phyloP scores from a whole-genome alignment of 2,888 invertebrate species.

The Eucriotettix oculatus region DNA sequence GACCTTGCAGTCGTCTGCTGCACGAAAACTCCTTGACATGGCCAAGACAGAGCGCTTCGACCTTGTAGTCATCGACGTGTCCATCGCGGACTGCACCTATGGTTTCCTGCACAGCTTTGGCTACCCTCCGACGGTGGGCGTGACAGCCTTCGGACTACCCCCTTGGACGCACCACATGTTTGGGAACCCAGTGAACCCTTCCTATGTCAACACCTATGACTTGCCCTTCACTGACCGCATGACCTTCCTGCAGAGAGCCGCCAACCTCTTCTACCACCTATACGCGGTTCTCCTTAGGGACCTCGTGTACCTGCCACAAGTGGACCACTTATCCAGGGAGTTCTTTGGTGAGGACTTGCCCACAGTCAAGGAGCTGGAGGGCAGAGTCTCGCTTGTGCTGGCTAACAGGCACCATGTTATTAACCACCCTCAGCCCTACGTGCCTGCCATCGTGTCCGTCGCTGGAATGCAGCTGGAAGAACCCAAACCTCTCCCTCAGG shows the following conservation, averaged over 20 bases:
- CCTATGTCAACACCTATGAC: conserved; percentile 6
- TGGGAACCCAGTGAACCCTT: conserved; percentile 8
- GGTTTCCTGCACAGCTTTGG: conserved; percentile 6
- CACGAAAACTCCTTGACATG: conserved; percentile 1
- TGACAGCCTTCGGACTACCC: conserved; percentile 7
- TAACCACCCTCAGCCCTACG: conserved; percentile 22
- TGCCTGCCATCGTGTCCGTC: conserved; percentile 25
- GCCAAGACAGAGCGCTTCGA: conserved; percentile 5
- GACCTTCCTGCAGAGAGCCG: conserved; percentile 9
- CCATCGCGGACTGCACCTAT: conserved; percentile 3
- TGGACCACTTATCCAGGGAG: conserved; percentile 6
- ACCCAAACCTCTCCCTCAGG: conserved; percentile 25
- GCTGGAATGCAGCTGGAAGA: conserved; percentile 26
- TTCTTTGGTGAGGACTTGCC: conserved; percentile 15
- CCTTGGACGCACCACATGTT: conserved; percentile 1
- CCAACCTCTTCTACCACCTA: conserved; percentile 6
- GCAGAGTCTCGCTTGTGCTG: conserved; percentile 26
- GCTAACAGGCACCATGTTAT: conserved; percentile 23
- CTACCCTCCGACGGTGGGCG: conserved; percentile 8
- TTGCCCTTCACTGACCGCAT: conserved; percentile 6
- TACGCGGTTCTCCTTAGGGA: not conserved
- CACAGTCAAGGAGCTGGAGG: conserved; percentile 27
- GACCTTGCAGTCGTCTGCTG: conserved; percentile 1
- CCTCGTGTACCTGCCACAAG: not conserved
- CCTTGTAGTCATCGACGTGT: conserved; percentile 6